A percentile compares a stretch with the other conserved stretches of the same genome.
Conservation (phyloP, 2,797 vertebrate species). For the Neopelma chrysocephalum region DNA sequence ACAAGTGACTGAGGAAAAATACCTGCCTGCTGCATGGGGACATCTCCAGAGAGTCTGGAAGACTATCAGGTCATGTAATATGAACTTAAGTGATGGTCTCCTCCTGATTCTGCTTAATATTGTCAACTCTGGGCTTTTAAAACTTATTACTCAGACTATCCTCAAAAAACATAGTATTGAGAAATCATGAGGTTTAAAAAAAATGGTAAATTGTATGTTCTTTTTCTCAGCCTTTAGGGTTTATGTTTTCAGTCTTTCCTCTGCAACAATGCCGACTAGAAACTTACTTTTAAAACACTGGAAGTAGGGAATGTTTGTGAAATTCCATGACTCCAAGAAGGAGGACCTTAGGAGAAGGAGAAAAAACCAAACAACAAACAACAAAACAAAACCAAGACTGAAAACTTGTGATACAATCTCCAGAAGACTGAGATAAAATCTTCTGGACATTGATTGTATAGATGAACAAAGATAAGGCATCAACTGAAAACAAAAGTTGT, state of each 20-base stretch:
- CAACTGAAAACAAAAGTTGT: background rate
- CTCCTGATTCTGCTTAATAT: background rate
- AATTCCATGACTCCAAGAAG: slow-evolving; percentile 10
- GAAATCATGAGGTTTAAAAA: slow-evolving; percentile 44
- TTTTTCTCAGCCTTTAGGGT: slow-evolving; percentile 39
- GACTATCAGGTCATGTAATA: background rate
- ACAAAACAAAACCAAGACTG: background rate
- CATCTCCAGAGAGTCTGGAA: background rate
- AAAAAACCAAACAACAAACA: background rate
- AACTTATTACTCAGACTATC: slow-evolving; percentile 21
- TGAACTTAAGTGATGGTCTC: background rate
- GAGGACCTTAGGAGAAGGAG: background rate
- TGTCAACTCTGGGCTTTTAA: background rate
- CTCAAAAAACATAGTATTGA: slow-evolving; percentile 38
- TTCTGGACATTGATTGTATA: background rate
- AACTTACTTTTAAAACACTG: slow-evolving; percentile 22
- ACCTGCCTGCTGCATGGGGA: background rate
- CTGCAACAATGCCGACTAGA: background rate
- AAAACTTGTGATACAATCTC: background rate
- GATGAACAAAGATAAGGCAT: background rate
- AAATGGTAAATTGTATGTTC: background rate
- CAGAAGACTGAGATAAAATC: background rate
- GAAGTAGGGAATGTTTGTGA: slow-evolving; percentile 4
- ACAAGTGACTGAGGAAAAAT: background rate
- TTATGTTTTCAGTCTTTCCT: slow-evolving; percentile 33